Evolutionary conservation across 2,113 vertebrate species (phyloP).

Genomic region (Gnathonemus longibarbis): DNA sequence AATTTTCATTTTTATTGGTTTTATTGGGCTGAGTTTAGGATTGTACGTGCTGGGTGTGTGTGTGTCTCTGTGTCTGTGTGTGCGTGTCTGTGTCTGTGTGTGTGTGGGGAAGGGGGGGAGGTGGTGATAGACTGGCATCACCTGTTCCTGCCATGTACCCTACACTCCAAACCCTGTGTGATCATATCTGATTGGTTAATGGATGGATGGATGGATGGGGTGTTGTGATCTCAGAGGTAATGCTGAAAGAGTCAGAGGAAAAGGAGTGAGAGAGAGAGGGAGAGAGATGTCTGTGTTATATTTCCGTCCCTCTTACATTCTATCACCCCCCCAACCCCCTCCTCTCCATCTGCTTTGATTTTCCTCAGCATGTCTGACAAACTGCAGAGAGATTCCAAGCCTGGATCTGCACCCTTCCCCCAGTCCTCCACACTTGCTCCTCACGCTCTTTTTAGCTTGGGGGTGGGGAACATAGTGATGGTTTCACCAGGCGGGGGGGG

Average conservation of each 20-base stretch:
- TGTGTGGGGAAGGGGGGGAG: background rate
- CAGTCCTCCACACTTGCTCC: slow-evolving; percentile 27
- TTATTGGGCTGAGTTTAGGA: background rate
- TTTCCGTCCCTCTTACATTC: background rate
- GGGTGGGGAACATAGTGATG: slow-evolving; percentile 39
- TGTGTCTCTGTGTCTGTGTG: background rate
- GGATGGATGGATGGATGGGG: background rate
- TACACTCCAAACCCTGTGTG: background rate
- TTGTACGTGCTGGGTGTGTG: background rate
- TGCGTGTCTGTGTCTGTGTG: background rate
- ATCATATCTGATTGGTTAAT: background rate
- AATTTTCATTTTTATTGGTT: background rate
- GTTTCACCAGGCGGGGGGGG: slow-evolving; percentile 57
- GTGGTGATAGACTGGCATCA: background rate
- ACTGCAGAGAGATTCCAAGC: slow-evolving; percentile 64
- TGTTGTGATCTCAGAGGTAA: background rate
- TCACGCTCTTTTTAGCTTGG: slow-evolving; percentile 17
- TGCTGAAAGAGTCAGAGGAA: background rate
- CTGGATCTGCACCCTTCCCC: slow-evolving; percentile 53
- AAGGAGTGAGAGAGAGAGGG: background rate
- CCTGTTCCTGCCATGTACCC: background rate
- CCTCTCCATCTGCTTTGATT: slow-evolving; percentile 67
- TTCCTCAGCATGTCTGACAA: slow-evolving; percentile 63
- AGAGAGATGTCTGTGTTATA: slow-evolving; percentile 1
- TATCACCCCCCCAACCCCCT: slow-evolving; percentile 13